Conservation (phyloP, 1,140 invertebrate genomes). For the Pararge aegeria region DNA sequence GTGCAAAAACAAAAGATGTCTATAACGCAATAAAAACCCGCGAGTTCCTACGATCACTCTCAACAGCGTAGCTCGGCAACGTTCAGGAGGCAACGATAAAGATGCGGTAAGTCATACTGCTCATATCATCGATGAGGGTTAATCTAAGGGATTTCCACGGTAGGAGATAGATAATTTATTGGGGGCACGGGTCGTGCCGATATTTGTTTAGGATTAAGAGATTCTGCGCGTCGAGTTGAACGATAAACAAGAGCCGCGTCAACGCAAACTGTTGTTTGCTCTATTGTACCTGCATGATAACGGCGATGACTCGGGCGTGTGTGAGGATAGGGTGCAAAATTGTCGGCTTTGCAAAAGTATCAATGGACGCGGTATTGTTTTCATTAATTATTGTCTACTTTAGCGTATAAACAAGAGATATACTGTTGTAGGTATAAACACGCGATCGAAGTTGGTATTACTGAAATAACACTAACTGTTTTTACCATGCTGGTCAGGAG, state of each 20-base stretch:
- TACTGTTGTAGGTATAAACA: too few species aligned
- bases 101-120: too few species aligned
- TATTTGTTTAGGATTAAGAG: constrained; percentile 75
- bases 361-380: constrained; percentile 11
- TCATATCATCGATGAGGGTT: too few species aligned
- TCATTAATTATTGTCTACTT: background rate
- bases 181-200: constrained; percentile 32
- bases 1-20: too few species aligned
- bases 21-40: too few species aligned
- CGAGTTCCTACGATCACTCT: too few species aligned
- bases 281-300: constrained; percentile 68
- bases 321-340: constrained; percentile 6
- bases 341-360: constrained; percentile 14
- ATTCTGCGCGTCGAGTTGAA: constrained; percentile 60
- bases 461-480: too few species aligned
- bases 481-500: too few species aligned
- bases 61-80: too few species aligned
- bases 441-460: too few species aligned
- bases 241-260: constrained; percentile 63
- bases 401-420: too few species aligned
- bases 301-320: constrained; percentile 37
- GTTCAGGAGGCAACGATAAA: too few species aligned
- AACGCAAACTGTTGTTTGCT: constrained; percentile 64
- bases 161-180: constrained; percentile 55
- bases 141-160: constrained; percentile 48